Percentiles rank a stretch among this genome's conserved stretches.
These are phyloP conservation scores for Therioaphis trifolii DNA, from an alignment of 2,888 invertebrate species.

Conservation along the genomic window DNA sequence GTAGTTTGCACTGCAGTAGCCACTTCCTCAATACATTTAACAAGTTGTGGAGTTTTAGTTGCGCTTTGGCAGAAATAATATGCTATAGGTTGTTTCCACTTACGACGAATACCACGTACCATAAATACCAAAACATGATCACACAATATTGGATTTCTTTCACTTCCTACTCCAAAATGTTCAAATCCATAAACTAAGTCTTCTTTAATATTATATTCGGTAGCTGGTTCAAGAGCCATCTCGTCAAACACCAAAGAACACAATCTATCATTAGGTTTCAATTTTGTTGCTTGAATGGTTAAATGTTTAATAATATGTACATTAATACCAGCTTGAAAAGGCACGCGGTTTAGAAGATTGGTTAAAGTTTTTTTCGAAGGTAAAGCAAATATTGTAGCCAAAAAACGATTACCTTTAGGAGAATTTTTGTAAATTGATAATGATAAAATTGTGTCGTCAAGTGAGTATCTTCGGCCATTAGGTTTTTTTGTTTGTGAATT, in stretches of 20 bases:
- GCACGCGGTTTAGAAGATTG: background rate
- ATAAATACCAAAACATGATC: constrained; percentile 45
- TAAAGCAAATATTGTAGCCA: constrained; percentile 21
- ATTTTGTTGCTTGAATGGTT: background rate
- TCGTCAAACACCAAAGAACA: constrained; percentile 39
- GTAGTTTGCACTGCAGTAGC: constrained; percentile 8
- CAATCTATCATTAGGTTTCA: background rate
- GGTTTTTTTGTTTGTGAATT: constrained; percentile 13
- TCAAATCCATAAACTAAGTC: constrained; percentile 27
- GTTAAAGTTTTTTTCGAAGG: constrained; percentile 34
- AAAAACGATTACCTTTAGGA: constrained; percentile 24
- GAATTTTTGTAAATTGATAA: constrained; percentile 11
- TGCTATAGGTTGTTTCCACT: constrained; percentile 32
- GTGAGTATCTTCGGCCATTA: constrained; percentile 26
- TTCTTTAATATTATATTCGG: background rate
- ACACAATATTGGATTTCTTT: background rate
- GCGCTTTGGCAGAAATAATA: constrained; percentile 41
- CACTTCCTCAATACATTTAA: constrained; percentile 39
- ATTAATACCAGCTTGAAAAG: constrained; percentile 30
- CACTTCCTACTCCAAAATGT: constrained; percentile 4
- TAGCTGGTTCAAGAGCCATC: constrained; percentile 21
- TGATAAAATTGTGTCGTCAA: constrained; percentile 34
- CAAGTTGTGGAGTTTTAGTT: constrained; percentile 8
- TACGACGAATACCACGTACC: constrained; percentile 21
- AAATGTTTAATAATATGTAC: constrained; percentile 8